These are phyloP conservation scores for Tuta absoluta DNA, from an alignment of 2,888 invertebrate species.

Conservation along the genomic window DNA sequence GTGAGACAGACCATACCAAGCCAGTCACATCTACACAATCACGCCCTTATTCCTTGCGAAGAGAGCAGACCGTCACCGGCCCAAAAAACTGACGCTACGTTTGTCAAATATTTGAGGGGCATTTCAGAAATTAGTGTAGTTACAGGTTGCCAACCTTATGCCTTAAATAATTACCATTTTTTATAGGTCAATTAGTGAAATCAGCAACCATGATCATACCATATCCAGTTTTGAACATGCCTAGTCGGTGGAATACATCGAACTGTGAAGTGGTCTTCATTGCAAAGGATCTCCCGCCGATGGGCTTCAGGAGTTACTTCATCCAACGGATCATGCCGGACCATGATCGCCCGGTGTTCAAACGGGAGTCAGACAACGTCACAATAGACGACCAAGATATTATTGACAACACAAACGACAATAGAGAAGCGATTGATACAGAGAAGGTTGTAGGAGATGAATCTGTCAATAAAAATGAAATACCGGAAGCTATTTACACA, in stretches of 20 bases:
- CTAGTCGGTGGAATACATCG: conserved; percentile 79
- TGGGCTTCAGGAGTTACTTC: conserved; percentile 85
- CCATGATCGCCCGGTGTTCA: neutral
- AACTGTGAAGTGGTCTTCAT: conserved; percentile 86
- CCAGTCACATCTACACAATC: too few relatives aligned
- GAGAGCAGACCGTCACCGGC: too few relatives aligned
- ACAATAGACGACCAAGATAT: neutral
- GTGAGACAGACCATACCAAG: too few relatives aligned
- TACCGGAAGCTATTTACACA: too few relatives aligned
- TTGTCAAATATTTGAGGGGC: too few relatives aligned
- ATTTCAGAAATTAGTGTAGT: too few relatives aligned
- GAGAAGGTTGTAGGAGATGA: too few relatives aligned
- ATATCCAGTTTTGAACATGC: conserved; percentile 71
- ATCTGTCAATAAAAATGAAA: neutral
- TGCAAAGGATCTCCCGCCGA: conserved; percentile 83
- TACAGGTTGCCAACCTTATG: neutral
- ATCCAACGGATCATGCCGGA: conserved; percentile 43
- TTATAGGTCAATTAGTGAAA: conserved; percentile 74
- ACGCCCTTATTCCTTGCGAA: too few relatives aligned
- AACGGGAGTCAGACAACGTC: neutral
- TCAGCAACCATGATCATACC: conserved; percentile 84
- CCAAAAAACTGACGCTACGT: too few relatives aligned
- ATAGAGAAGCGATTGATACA: too few relatives aligned
- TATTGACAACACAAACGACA: neutral
- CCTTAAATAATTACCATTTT: neutral